Evolutionary conservation across 2,797 vertebrate genomes (phyloP).

Genomic region (Tapera naevia): DNA sequence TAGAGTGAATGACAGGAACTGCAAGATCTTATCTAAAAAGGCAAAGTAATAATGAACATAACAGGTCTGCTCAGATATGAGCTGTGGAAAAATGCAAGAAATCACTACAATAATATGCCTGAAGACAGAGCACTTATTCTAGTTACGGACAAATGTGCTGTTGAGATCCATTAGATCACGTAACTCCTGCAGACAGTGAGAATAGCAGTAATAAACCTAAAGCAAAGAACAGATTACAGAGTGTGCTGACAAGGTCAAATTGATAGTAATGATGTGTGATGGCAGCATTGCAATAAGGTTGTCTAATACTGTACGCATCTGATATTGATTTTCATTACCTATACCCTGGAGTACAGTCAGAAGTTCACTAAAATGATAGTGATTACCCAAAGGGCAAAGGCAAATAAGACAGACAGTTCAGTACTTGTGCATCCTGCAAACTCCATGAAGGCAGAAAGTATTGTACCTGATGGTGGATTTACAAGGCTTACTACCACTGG

Average conservation of each 20-base stretch:
- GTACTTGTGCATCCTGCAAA: not conserved
- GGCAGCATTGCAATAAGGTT: constrained; percentile 47
- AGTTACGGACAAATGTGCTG: not conserved
- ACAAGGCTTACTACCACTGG: not conserved
- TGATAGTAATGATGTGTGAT: constrained; percentile 51
- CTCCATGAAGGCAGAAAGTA: constrained; percentile 7
- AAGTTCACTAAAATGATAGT: constrained; percentile 36
- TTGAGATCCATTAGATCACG: constrained; percentile 47
- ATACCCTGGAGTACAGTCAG: constrained; percentile 31
- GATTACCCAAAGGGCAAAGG: constrained; percentile 47
- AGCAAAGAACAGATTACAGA: constrained; percentile 46
- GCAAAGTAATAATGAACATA: constrained; percentile 27
- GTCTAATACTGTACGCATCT: constrained; percentile 53
- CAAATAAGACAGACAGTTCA: constrained; percentile 7
- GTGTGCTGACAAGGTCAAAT: constrained; percentile 52
- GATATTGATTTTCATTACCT: constrained; percentile 65
- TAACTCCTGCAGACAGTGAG: constrained; percentile 27
- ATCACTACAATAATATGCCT: constrained; percentile 13
- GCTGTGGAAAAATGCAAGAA: constrained; percentile 25
- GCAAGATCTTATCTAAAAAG: constrained; percentile 45
- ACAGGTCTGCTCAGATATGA: not conserved
- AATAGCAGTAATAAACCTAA: constrained; percentile 47
- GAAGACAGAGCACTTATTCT: constrained; percentile 33
- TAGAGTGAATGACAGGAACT: constrained; percentile 25
- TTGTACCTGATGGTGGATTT: not conserved